Conservation (phyloP, 1,140 invertebrate species). For the Brachionus asplanchnoidis region DNA sequence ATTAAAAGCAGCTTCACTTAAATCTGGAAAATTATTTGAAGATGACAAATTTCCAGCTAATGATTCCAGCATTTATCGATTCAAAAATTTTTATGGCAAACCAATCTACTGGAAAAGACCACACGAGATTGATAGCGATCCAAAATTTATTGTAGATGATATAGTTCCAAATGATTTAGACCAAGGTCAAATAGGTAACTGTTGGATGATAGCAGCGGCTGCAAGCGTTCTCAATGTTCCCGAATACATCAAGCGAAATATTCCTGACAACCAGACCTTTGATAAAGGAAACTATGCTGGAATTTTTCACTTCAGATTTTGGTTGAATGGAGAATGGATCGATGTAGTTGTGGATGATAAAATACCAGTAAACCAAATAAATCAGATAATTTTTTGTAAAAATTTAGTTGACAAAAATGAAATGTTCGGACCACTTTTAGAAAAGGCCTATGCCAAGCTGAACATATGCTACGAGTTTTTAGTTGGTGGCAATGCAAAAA, state of each 20-base stretch:
- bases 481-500: constrained; percentile 50
- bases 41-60: constrained; percentile 42
- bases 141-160: constrained; percentile 37
- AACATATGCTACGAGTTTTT: constrained; percentile 51
- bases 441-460: constrained; percentile 60
- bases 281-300: constrained; percentile 46
- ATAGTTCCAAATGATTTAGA: constrained; percentile 21
- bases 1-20: not conserved
- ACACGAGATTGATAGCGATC: not conserved
- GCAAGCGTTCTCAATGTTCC: not conserved
- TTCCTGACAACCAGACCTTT: constrained; percentile 34
- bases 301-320: constrained; percentile 57
- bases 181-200: constrained; percentile 39
- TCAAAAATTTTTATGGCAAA: not conserved
- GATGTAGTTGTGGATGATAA: constrained; percentile 58
- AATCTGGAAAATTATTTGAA: constrained; percentile 36
- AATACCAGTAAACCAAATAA: constrained; percentile 50
- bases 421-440: constrained; percentile 60
- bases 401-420: constrained; percentile 47
- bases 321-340: constrained; percentile 59
- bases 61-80: constrained; percentile 10
- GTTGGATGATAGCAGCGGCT: constrained; percentile 30
- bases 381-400: not conserved
- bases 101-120: constrained; percentile 27
- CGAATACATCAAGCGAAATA: constrained; percentile 12